A percentile compares a stretch with the other conserved stretches of the same genome.
phyloP scores from a whole-genome alignment of 2,888 invertebrate genomes.

The Steinernema hermaphroditum region DNA sequence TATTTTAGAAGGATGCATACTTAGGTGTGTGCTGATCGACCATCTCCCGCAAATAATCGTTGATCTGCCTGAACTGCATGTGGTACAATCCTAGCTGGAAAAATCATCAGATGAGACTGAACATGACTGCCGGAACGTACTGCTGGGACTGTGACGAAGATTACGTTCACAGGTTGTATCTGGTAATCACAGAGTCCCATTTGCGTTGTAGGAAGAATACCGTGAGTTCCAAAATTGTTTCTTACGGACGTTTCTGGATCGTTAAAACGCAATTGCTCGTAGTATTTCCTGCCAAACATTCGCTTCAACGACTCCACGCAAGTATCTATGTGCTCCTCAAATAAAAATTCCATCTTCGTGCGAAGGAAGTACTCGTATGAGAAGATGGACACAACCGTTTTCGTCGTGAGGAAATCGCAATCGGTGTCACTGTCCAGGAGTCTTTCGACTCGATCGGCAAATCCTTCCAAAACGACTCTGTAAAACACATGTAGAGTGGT shows the following conservation, averaged over 20 bases:
- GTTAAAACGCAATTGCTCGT: neutral
- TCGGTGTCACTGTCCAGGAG: neutral
- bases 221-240: neutral
- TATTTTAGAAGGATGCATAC: neutral
- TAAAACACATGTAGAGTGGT: neutral
- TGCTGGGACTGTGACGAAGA: conserved; percentile 4
- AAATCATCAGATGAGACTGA: neutral
- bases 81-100: neutral
- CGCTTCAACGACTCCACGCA: neutral
- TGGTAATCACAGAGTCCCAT: neutral
- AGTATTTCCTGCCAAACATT: neutral
- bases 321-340: neutral
- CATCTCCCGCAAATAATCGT: neutral
- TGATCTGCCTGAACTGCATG: neutral
- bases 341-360: neutral
- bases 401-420: too few relatives aligned
- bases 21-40: neutral
- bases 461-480: neutral
- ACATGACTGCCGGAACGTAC: neutral
- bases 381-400: too few relatives aligned
- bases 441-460: neutral
- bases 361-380: too few relatives aligned
- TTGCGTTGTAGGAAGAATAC: too few relatives aligned
- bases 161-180: neutral
- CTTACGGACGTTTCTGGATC: neutral